Evolutionary conservation across 2,113 vertebrate species (phyloP).

Genomic region (Sander lucioperca): DNA sequence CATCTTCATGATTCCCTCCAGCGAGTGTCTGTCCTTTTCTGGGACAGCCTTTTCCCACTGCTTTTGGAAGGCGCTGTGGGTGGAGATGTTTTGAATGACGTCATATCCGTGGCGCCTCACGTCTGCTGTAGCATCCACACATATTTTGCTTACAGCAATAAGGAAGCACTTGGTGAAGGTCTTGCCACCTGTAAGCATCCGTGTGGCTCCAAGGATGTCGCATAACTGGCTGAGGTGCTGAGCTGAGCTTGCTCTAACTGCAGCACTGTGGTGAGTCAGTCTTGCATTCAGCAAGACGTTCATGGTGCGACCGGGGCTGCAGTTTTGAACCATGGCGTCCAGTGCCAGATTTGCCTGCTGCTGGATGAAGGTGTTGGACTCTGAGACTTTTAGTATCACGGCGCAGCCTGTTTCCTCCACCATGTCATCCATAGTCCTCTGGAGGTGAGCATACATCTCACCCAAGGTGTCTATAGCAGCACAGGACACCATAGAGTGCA

Average conservation of each 20-base stretch:
- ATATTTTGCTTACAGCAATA: constrained; percentile 11
- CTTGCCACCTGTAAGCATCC: neutral
- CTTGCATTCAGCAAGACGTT: neutral
- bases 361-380: neutral
- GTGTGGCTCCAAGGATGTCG: constrained; percentile 2
- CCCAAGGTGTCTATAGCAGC: neutral
- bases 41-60: constrained; percentile 15
- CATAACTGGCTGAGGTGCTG: constrained; percentile 10
- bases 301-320: neutral
- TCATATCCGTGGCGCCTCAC: constrained; percentile 17
- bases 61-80: constrained; percentile 4
- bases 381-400: neutral
- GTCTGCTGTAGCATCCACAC: neutral
- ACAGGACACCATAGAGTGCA: neutral
- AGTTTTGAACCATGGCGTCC: constrained; percentile 13
- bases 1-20: neutral
- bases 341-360: neutral
- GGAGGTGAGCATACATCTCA: constrained; percentile 2
- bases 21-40: neutral
- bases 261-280: neutral
- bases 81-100: constrained; percentile 14
- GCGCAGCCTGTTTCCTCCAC: neutral
- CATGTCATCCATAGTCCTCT: constrained; percentile 3
- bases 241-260: neutral
- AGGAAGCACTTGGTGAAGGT: constrained; percentile 12